phyloP scores from a whole-genome alignment of 1,140 invertebrate genomes.

The Alviniconcha marisindica region DNA sequence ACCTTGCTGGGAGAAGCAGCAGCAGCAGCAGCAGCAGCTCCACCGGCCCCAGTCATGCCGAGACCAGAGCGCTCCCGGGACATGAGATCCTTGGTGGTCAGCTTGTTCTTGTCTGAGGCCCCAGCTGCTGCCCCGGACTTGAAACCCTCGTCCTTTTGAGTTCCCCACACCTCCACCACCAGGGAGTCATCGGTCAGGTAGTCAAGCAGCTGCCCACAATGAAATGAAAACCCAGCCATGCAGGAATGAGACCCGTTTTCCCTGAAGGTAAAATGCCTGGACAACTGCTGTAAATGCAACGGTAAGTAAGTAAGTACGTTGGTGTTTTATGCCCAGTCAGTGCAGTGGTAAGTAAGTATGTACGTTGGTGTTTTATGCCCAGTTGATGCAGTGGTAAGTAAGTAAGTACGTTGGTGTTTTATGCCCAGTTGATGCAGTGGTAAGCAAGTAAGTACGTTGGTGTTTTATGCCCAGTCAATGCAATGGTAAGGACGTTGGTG shows the following conservation, averaged over 20 bases:
- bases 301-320: no score
- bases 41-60: neutral
- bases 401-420: no score
- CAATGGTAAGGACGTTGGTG: no score
- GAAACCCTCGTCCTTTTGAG: slow-evolving; percentile 71
- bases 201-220: slow-evolving; percentile 76
- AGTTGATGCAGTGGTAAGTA: no score
- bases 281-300: no score
- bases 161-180: slow-evolving; percentile 78
- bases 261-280: neutral
- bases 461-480: no score
- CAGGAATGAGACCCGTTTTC: neutral
- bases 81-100: slow-evolving; percentile 52
- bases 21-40: neutral
- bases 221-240: no score
- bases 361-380: no score
- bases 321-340: no score
- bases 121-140: slow-evolving; percentile 13
- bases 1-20: neutral
- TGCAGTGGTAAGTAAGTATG: no score
- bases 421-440: no score
- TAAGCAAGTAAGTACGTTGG: no score
- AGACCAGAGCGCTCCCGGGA: slow-evolving; percentile 43
- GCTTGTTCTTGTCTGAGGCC: slow-evolving; percentile 1
- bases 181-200: slow-evolving; percentile 78